Percentiles rank a stretch among this genome's conserved stretches.
Evolutionary conservation across 1,140 invertebrate species (phyloP).

Genomic region (Bactericera cockerelli): DNA sequence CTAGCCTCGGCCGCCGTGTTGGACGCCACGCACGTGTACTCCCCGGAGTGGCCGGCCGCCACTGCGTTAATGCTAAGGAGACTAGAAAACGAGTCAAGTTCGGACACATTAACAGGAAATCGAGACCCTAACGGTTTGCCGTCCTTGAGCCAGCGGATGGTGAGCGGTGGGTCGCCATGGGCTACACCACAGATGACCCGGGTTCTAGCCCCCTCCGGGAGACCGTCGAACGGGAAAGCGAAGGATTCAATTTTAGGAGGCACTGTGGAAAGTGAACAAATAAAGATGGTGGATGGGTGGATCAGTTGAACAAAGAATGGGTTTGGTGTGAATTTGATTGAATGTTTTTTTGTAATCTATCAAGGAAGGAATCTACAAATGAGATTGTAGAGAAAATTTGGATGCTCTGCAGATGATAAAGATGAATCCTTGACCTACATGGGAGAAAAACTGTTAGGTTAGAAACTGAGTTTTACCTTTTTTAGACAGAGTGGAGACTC

Average conservation of each 20-base stretch:
- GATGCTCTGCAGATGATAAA: too few relatives aligned
- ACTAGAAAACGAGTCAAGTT: conserved; percentile 55
- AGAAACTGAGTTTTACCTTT: too few relatives aligned
- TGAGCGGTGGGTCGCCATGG: conserved; percentile 57
- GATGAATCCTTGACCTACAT: too few relatives aligned
- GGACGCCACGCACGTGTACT: conserved; percentile 65
- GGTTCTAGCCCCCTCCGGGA: conserved; percentile 68
- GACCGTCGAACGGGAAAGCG: conserved; percentile 55
- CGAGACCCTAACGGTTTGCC: conserved; percentile 42
- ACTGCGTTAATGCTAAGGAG: conserved; percentile 62
- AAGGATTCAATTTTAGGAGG: conserved; percentile 71
- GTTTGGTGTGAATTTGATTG: background rate
- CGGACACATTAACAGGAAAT: conserved; percentile 42
- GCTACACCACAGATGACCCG: conserved; percentile 70
- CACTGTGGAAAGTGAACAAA: conserved; percentile 45
- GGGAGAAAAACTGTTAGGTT: too few relatives aligned
- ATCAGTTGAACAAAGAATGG: conserved; percentile 25
- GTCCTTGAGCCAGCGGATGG: conserved; percentile 63
- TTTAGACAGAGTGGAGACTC: too few relatives aligned
- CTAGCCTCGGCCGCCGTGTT: conserved; percentile 61
- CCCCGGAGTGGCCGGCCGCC: conserved; percentile 52
- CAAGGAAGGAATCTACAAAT: conserved; percentile 13
- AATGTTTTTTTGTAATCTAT: background rate
- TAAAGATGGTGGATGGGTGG: conserved; percentile 24
- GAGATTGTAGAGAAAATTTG: conserved; percentile 10